phyloP scores from a whole-genome alignment of 2,113 vertebrate species.

The Megaleporinus macrocephalus region DNA sequence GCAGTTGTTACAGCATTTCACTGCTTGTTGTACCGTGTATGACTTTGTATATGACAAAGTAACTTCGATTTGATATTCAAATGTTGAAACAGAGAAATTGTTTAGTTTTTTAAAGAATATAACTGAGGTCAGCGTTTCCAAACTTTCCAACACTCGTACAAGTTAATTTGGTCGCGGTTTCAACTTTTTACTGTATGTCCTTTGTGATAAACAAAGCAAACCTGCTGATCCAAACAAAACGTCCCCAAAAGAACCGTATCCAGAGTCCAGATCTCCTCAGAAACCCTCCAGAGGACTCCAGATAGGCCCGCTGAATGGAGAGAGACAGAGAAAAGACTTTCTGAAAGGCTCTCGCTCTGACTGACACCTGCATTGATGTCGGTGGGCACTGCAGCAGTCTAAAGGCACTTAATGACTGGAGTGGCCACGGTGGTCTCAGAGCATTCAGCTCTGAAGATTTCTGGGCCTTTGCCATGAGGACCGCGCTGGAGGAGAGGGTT shows the following conservation, averaged over 20 bases:
- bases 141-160: too few relatives aligned
- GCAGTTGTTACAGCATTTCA: too few relatives aligned
- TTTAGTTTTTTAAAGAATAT: too few relatives aligned
- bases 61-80: too few relatives aligned
- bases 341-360: background rate
- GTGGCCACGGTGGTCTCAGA: background rate
- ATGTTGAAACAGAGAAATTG: too few relatives aligned
- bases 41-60: too few relatives aligned
- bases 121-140: too few relatives aligned
- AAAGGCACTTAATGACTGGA: background rate
- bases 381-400: background rate
- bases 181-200: background rate
- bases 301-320: background rate
- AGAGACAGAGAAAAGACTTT: constrained; percentile 21
- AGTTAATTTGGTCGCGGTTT: too few relatives aligned
- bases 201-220: background rate
- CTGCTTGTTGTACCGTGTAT: too few relatives aligned
- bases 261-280: background rate
- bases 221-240: background rate
- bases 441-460: background rate
- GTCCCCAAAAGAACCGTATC: background rate
- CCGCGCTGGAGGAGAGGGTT: background rate
- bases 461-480: background rate
- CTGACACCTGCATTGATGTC: constrained; percentile 36
- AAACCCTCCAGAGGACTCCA: constrained; percentile 9